Base-by-base conservation (phyloP, 1,140 invertebrate species). In the Berghia stephanieae region DNA sequence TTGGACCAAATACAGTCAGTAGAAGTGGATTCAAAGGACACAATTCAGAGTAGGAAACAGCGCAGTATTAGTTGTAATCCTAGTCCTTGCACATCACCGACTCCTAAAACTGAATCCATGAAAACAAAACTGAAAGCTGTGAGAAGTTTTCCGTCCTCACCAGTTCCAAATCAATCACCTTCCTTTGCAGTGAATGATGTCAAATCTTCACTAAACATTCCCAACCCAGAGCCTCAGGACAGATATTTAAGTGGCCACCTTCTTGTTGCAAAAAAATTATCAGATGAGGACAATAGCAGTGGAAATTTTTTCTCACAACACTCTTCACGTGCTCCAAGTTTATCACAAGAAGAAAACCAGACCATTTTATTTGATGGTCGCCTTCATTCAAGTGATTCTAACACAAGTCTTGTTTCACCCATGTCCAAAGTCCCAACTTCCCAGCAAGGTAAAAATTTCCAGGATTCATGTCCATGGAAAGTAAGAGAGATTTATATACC, bases 261-360 rank as follows among this genome's bases (percentile, higher is more conserved):
- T 0, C 75, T 87, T 38, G 79, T 91, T 27, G 88, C 88, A 10
- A 89, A 90, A 73, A 88, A 89, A 68, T 79, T 90, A 0, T 90
- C 90, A 5, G 90, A 91, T 82, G 89, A 90, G 42, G 86, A 84
- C 1, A 80, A 63, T 46, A 83, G 85, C 27, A 77, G 80, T 2
- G n/a, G n/a, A n/a, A 85, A 81, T 70, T 78, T 83, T 55, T 81
- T 81, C 44, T 63, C 68, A 21, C 43, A 73, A 6, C 55, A 77
- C 31, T 44, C 43, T 13, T 77, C 80, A 18, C 69, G 70, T 42
- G 5, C 18, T 31, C 40, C 8, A 13, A 31, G 60, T 46, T 3
- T n/a, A 34, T n/a, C 52, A 71, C 6, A 16, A 5, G 2, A 70
- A 40, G 43, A 63, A 72, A 34, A 70, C 34, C 8, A 27, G 21